Conservation (phyloP, 2,888 invertebrate genomes). For the Clitarchus hookeri region DNA sequence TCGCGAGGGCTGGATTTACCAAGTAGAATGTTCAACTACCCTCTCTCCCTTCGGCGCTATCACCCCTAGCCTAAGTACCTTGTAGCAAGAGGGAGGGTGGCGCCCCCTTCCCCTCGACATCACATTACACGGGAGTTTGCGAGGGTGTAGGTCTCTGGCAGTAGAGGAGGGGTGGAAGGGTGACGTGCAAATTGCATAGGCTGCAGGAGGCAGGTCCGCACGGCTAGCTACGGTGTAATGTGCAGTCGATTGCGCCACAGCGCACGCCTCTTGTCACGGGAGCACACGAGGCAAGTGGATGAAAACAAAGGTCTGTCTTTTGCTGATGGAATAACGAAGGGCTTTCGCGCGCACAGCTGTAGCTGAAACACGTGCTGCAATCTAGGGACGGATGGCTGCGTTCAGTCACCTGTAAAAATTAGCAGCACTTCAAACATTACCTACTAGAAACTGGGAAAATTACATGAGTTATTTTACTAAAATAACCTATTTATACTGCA, state of each 20-base stretch:
- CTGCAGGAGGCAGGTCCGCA: neutral
- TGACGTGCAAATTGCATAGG: slow-evolving; percentile 8
- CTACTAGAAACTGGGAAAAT: no score
- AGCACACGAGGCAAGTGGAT: neutral
- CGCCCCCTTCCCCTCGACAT: neutral
- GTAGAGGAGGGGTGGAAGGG: neutral
- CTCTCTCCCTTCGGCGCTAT: neutral
- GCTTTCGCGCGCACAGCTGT: neutral
- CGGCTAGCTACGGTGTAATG: neutral
- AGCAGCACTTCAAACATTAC: no score
- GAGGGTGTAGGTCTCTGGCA: no score
- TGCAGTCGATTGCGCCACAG: neutral
- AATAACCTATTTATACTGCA: no score
- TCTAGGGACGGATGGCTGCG: no score
- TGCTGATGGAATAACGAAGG: neutral
- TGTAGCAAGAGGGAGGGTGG: neutral
- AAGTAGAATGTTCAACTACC: slow-evolving; percentile 25
- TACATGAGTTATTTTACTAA: no score
- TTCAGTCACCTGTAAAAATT: no score
- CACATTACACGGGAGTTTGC: neutral
- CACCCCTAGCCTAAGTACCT: neutral
- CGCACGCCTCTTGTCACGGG: neutral
- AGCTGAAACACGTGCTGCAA: no score
- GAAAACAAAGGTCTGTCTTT: neutral
- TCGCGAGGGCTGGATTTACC: slow-evolving; percentile 30